Evolutionary conservation across 2,797 vertebrate genomes (phyloP).

Genomic region (Alcedo quadribrachys): DNA sequence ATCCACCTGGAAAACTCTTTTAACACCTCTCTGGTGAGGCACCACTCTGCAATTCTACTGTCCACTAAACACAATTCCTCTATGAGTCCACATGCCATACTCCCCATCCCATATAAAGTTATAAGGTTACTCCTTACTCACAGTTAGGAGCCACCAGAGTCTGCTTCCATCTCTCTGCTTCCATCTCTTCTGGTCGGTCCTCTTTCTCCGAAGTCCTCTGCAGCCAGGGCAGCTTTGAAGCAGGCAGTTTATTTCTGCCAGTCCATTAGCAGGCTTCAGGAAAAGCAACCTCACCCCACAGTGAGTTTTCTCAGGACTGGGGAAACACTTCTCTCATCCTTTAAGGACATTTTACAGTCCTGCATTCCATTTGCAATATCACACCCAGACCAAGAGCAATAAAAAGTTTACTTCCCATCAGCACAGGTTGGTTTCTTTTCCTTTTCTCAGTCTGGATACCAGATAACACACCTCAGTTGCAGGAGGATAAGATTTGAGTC

Average conservation of each 20-base stretch:
- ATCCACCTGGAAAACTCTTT: accelerated
- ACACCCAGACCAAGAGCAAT: neutral
- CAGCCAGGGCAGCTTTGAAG: neutral
- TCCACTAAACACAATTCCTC: accelerated
- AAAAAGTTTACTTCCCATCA: neutral
- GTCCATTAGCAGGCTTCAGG: neutral
- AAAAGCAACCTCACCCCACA: neutral
- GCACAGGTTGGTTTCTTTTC: neutral
- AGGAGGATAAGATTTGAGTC: accelerated
- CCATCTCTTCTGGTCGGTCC: accelerated
- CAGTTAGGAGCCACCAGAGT: accelerated
- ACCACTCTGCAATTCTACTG: neutral
- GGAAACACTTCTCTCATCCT: neutral
- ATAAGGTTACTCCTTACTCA: accelerated
- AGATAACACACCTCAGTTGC: accelerated
- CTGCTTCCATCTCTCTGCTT: neutral
- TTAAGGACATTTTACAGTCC: neutral
- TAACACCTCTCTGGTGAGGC: neutral
- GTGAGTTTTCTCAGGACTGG: neutral
- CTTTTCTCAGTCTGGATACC: neutral
- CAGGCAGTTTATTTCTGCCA: neutral
- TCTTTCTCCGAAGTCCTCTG: accelerated
- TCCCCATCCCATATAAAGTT: accelerated
- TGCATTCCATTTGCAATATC: neutral
- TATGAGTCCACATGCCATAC: accelerated